Evolutionary conservation across 1,140 invertebrate species (phyloP).

Genomic region (Nasonia longicornis): DNA sequence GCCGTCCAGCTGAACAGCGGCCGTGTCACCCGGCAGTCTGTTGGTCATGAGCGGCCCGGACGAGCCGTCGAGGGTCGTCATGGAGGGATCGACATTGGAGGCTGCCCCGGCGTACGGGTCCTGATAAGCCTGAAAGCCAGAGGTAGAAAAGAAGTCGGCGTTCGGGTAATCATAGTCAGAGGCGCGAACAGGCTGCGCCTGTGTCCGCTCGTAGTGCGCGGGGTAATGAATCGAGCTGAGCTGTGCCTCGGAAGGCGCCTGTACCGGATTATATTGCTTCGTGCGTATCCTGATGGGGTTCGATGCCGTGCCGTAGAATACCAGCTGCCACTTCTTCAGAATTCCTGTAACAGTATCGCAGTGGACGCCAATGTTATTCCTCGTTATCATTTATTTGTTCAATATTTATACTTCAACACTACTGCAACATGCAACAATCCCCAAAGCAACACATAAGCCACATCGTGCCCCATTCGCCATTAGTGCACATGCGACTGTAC

Average conservation of each 20-base stretch:
- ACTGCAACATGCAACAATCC: too few relatives aligned
- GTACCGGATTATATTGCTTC: constrained; percentile 69
- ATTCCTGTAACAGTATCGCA: constrained; percentile 69
- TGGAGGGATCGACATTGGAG: constrained; percentile 76
- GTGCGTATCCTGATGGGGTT: constrained; percentile 80
- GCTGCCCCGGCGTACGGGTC: constrained; percentile 78
- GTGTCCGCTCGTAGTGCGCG: constrained; percentile 46
- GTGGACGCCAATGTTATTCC: background rate
- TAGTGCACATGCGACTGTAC: too few relatives aligned
- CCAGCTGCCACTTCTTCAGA: constrained; percentile 91
- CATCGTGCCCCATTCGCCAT: too few relatives aligned
- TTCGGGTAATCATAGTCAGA: constrained; percentile 70
- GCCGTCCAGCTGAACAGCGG: constrained; percentile 44
- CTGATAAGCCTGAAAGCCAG: constrained; percentile 77
- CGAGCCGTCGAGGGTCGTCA: constrained; percentile 77
- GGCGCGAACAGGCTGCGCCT: constrained; percentile 60
- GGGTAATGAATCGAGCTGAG: constrained; percentile 60
- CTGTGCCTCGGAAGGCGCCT: constrained; percentile 65
- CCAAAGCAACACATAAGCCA: too few relatives aligned
- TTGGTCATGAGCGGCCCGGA: constrained; percentile 64
- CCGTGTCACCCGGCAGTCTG: constrained; percentile 59
- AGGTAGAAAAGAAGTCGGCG: constrained; percentile 69
- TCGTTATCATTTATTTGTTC: background rate
- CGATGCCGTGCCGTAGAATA: constrained; percentile 89
- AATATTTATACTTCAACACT: too few relatives aligned